Percentiles rank a stretch among this genome's conserved stretches.
phyloP scores from a whole-genome alignment of 2,113 vertebrate genomes.

The Cettia cetti region DNA sequence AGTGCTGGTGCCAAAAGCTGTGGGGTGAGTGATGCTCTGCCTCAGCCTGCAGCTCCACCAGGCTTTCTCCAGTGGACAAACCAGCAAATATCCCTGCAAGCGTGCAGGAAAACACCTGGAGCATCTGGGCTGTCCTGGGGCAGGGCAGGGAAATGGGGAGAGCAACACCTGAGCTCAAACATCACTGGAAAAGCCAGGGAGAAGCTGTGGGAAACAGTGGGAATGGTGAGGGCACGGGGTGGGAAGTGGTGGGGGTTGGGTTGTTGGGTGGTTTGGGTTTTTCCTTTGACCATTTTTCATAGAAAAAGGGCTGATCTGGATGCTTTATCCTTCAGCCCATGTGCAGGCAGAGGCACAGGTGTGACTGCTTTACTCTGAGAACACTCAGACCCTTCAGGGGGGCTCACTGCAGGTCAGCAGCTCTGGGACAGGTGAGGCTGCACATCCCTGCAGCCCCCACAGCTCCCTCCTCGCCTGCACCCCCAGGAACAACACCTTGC shows the following conservation, averaged over 20 bases:
- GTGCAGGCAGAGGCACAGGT: neutral
- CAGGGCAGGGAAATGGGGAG: neutral
- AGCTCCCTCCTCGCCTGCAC: neutral
- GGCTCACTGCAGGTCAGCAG: fast-evolving
- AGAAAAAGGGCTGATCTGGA: neutral
- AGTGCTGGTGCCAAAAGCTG: neutral
- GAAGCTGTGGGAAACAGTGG: neutral
- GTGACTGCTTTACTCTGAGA: neutral
- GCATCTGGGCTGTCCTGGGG: neutral
- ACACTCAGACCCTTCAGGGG: neutral
- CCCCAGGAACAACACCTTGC: neutral
- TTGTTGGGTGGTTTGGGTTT: neutral
- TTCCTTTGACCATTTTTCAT: neutral
- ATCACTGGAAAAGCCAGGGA: neutral
- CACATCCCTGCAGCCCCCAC: neutral
- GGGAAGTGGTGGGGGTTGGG: neutral
- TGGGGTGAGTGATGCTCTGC: neutral
- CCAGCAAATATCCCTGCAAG: neutral
- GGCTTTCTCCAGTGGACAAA: fast-evolving
- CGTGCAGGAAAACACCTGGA: neutral
- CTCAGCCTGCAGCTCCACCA: neutral
- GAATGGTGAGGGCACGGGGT: fast-evolving
- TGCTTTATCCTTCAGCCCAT: neutral
- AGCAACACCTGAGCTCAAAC: neutral
- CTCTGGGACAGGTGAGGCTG: neutral